Conservation (phyloP, 2,113 vertebrate species). For the Picathartes gymnocephalus region DNA sequence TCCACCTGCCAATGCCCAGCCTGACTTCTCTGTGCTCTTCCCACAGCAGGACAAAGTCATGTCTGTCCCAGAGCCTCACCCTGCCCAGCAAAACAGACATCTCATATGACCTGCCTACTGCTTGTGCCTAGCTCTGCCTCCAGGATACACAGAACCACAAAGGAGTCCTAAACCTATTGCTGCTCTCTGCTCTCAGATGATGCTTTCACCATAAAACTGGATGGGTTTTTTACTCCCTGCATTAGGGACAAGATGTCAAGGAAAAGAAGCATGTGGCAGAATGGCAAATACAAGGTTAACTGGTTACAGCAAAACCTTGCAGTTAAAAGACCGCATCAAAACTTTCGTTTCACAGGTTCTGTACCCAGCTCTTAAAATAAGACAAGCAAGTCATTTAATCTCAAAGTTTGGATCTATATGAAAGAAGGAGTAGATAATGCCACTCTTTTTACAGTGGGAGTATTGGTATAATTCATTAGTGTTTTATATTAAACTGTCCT, state of each 20-base stretch:
- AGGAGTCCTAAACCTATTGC: neutral
- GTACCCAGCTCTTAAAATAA: neutral
- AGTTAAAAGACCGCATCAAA: neutral
- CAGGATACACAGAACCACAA: neutral
- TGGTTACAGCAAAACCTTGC: neutral
- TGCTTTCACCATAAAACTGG: neutral
- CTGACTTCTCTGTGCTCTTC: constrained; percentile 35
- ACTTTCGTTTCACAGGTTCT: neutral
- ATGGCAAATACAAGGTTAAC: neutral
- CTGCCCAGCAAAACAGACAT: constrained; percentile 10
- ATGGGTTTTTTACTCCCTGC: neutral
- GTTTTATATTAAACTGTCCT: neutral
- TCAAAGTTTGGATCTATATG: neutral
- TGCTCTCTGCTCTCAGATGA: neutral
- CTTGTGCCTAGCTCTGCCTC: constrained; percentile 26
- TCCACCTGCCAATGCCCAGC: neutral
- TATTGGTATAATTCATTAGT: neutral
- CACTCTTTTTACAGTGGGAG: neutral
- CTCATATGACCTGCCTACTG: neutral
- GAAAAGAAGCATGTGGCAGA: neutral
- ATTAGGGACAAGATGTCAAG: neutral
- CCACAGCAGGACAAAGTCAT: constrained; percentile 59
- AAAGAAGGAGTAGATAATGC: neutral
- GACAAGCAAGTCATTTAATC: neutral
- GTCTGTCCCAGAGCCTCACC: constrained; percentile 59